A percentile compares a stretch with the other conserved stretches of the same genome.
These are phyloP conservation scores for Microcebus murinus DNA, from an alignment of 2,113 vertebrate species.

Conservation along the genomic window DNA sequence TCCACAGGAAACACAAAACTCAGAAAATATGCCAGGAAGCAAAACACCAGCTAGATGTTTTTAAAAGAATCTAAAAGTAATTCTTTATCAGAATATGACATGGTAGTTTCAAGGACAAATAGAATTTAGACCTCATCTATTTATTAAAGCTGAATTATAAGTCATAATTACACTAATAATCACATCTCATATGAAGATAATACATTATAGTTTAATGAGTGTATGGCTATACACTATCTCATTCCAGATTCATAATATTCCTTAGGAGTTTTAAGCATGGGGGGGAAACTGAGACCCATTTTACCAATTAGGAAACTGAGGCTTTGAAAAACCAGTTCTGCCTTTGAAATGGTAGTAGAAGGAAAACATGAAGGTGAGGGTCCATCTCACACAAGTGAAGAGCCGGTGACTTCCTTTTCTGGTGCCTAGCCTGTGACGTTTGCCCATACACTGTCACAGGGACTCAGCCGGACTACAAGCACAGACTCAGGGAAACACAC, in stretches of 20 bases:
- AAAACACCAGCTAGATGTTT: not conserved
- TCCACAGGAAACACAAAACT: not conserved
- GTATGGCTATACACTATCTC: not conserved
- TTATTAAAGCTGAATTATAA: not conserved
- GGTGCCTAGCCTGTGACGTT: not conserved
- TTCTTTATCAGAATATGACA: not conserved
- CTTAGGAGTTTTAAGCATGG: not conserved
- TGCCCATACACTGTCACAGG: not conserved
- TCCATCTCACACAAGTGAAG: not conserved
- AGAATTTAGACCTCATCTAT: not conserved
- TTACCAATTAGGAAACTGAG: not conserved
- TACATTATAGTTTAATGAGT: not conserved
- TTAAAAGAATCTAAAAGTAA: not conserved
- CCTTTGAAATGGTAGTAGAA: not conserved
- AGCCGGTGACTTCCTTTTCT: not conserved
- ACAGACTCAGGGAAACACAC: not conserved
- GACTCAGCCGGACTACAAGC: rapidly evolving
- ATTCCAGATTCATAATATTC: not conserved
- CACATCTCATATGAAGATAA: not conserved
- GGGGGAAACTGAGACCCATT: not conserved
- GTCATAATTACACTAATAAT: not conserved
- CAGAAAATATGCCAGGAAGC: slow-evolving; percentile 37
- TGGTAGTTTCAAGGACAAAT: slow-evolving; percentile 8
- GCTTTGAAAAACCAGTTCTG: not conserved
- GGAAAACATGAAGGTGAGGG: not conserved